Evolutionary conservation across 2,113 vertebrate species (phyloP), one percentile per base, ranked within the genome.

Genomic region (Leptodactylus fuscus): DNA sequence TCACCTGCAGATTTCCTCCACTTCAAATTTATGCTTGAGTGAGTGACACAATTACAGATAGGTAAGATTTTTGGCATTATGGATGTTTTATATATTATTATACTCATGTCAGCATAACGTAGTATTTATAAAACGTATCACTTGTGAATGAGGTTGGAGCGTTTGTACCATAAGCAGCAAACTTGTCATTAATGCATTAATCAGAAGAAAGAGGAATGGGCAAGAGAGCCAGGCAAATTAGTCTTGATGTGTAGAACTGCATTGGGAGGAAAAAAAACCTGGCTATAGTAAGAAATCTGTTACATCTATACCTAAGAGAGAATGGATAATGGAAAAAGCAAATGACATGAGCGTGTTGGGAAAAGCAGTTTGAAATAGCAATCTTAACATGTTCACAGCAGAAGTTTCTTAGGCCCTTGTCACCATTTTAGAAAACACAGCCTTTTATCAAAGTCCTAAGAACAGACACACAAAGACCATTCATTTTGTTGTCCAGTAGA

Each of bases 401-500:
- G 83, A 69, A 34, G 46, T 60, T 36, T 79, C 65, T 41, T 20
- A 46, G 58, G 74, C 46, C 44, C 34, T 49, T 53, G 49, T 34
- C 38, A n/a, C 22, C 41, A 76, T 34, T 67, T 22, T 18, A 70
- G 27, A 51, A 65, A 85, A 78, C 41, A 32, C 41, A 32, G 82
- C n/a, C 44, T 85, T 85, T 84, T 48, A 77, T 51, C 46, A 41
- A 10, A 70, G 32, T 34, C 32, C 32, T 6, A 71, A 32, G 34
- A 67, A 85, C 36, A 27, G 20, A 77, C 18, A 41, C 29, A 79
- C 13, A 80, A 67, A 75, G 13, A 69, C 55, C 46, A 67, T 85
- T 85, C 48, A 85, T 77, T 77, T 67, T 67, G 62, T 36, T 67
- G 55, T 41, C 62, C 55, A 12, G 73, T 49, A 75, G 51, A 62